These are phyloP conservation scores for Pseudolycoriella hygida DNA, from an alignment of 2,888 invertebrate species.

Conservation along the genomic window DNA sequence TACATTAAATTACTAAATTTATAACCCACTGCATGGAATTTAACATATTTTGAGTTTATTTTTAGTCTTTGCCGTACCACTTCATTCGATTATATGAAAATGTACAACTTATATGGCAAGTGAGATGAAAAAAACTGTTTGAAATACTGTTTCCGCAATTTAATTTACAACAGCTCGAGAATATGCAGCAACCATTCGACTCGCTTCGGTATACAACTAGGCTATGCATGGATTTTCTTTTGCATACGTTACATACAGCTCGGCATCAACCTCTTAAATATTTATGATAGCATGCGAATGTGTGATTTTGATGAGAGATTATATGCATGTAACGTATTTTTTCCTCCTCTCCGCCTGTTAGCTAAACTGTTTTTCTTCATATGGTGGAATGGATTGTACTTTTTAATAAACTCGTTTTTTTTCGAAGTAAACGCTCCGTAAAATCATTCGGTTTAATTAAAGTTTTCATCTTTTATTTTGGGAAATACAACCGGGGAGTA, in stretches of 20 bases:
- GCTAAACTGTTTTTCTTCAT: too few species aligned
- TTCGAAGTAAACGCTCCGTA: too few species aligned
- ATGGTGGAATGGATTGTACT: too few species aligned
- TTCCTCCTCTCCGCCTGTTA: too few species aligned
- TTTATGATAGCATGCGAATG: conserved; percentile 1
- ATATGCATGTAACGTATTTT: too few species aligned
- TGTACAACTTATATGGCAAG: too few species aligned
- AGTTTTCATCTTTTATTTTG: too few species aligned
- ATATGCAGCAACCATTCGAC: background rate
- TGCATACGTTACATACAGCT: background rate
- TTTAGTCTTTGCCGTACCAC: too few species aligned
- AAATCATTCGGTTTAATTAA: too few species aligned
- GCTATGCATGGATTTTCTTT: background rate
- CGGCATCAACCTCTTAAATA: background rate
- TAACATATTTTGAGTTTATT: background rate
- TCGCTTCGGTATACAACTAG: background rate
- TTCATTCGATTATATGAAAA: too few species aligned
- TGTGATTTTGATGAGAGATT: background rate
- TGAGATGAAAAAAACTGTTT: background rate
- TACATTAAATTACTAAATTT: background rate
- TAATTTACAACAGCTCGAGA: conserved; percentile 4
- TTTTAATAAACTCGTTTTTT: too few species aligned
- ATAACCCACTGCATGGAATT: background rate
- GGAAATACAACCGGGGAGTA: too few species aligned
- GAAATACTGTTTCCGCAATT: conserved; percentile 4